Evolutionary conservation across 1,140 invertebrate species (phyloP).

Genomic region (Listronotus oregonensis): DNA sequence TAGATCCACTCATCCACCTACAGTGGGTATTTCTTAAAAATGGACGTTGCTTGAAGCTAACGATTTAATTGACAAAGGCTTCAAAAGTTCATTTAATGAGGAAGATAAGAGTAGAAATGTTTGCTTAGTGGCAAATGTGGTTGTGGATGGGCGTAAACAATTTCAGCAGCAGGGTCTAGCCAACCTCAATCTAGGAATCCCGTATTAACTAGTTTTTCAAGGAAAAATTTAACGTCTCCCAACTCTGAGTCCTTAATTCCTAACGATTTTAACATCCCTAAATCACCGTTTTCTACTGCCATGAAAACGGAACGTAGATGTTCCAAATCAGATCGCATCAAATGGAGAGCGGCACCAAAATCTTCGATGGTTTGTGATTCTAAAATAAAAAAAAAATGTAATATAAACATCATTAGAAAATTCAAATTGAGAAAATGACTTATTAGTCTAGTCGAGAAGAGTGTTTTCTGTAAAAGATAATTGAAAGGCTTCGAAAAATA

Average conservation of each 20-base stretch:
- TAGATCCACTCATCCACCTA: too few relatives aligned
- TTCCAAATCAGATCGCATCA: slow-evolving; percentile 87
- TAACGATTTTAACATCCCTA: slow-evolving; percentile 90
- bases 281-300: slow-evolving; percentile 94
- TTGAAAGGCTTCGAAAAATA: too few relatives aligned
- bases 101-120: slow-evolving; percentile 54
- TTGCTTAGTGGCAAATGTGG: slow-evolving; percentile 53
- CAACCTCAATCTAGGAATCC: slow-evolving; percentile 92
- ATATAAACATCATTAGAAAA: too few relatives aligned
- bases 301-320: slow-evolving; percentile 93
- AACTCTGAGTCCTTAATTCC: slow-evolving; percentile 95
- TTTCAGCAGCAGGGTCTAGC: slow-evolving; percentile 53
- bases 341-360: slow-evolving; percentile 83
- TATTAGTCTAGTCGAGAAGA: too few relatives aligned
- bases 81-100: slow-evolving; percentile 44
- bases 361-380: slow-evolving; percentile 97
- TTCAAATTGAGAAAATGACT: too few relatives aligned
- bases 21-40: background rate
- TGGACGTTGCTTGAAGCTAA: background rate
- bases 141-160: slow-evolving; percentile 53
- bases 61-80: slow-evolving; percentile 2
- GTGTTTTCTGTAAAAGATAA: too few relatives aligned
- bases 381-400: slow-evolving; percentile 56
- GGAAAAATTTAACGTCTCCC: slow-evolving; percentile 96
- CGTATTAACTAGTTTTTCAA: slow-evolving; percentile 94